Conservation (phyloP, 2,797 vertebrate species). For the Scomberomorus guttatus region DNA sequence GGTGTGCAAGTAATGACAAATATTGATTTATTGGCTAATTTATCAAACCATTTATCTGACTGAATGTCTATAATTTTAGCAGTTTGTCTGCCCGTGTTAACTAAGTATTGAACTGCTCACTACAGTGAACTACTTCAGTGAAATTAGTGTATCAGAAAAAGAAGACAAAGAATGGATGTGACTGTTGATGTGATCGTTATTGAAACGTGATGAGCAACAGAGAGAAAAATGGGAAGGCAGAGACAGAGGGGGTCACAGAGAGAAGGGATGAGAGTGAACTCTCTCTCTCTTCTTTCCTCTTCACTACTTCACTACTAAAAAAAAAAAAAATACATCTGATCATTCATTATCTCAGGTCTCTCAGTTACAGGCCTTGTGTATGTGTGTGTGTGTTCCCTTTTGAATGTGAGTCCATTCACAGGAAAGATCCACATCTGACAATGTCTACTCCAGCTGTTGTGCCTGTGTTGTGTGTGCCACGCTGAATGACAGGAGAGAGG, state of each 20-base stretch:
- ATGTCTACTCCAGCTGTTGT: slow-evolving; percentile 48
- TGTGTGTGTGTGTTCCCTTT: background rate
- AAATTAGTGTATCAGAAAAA: slow-evolving; percentile 14
- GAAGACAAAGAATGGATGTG: slow-evolving; percentile 10
- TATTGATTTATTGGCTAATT: slow-evolving; percentile 26
- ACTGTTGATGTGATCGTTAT: slow-evolving; percentile 47
- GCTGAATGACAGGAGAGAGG: slow-evolving; percentile 44
- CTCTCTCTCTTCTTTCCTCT: slow-evolving; percentile 29
- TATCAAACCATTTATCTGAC: slow-evolving; percentile 6
- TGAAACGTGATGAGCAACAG: slow-evolving; percentile 57
- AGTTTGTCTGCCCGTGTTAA: background rate
- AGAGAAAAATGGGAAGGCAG: slow-evolving; percentile 44
- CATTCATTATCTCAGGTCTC: slow-evolving; percentile 48
- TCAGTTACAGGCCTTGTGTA: slow-evolving; percentile 28
- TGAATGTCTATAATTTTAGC: background rate
- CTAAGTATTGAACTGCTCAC: background rate
- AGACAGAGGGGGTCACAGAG: slow-evolving; percentile 27
- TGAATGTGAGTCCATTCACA: slow-evolving; percentile 48
- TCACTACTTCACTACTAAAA: slow-evolving; percentile 15
- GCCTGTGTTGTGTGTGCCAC: slow-evolving; percentile 25
- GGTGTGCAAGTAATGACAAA: background rate
- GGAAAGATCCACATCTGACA: slow-evolving; percentile 38
- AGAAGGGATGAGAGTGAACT: slow-evolving; percentile 41
- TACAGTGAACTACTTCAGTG: background rate
- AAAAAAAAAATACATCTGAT: slow-evolving; percentile 27